Base-by-base conservation (phyloP, 2,888 invertebrate species). In the Drosophila monieri region DNA sequence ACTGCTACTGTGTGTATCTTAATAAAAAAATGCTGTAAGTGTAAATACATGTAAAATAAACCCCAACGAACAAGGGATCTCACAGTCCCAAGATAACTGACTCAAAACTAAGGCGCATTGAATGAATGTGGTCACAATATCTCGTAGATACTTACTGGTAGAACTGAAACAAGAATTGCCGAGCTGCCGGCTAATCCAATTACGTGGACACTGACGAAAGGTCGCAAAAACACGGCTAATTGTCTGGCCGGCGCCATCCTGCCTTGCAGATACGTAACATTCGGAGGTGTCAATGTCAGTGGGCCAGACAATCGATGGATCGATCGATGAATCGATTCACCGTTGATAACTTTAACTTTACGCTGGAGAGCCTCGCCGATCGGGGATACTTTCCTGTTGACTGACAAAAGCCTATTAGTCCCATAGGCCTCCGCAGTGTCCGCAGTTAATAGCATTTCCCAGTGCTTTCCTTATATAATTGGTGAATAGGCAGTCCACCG, bases 1-100 rank as follows among this genome's bases (percentile, higher is more conserved):
- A 35, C 52, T 65, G 88, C 88, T 87, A 88, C 72, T 70, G 88
- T 89, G 88, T 89, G 74, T 89, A 88, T 89, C 88, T 89, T 85
- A 89, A 90, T 88, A 44, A 90, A 89, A 88, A 85, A 83, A 87
- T 74, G 83, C 86, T 83, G 69, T 73, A 85, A 72, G 72, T 81
- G 81, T 53, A 69, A 78, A 59, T 58, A 58, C 60, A 8, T 18
- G 18, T 46, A 46, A 61, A 35, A 60, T 60, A 60, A 60, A 60
- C 21, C 37, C 14, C 46, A 60, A 46, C 37, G 12, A 65, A 51
- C 56, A 71, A 48, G 55, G 65, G 69, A 62, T 62, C 25, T 65
- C 10, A 25, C 47, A 53, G 56, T 70, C 55, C 65, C 15, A 25
- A 46, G 27, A 60, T 43, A 49, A 60, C 60, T 39, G 47, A 53